Evolutionary conservation across 1,140 invertebrate genomes (phyloP).

Genomic region (Sycobia sp.): DNA sequence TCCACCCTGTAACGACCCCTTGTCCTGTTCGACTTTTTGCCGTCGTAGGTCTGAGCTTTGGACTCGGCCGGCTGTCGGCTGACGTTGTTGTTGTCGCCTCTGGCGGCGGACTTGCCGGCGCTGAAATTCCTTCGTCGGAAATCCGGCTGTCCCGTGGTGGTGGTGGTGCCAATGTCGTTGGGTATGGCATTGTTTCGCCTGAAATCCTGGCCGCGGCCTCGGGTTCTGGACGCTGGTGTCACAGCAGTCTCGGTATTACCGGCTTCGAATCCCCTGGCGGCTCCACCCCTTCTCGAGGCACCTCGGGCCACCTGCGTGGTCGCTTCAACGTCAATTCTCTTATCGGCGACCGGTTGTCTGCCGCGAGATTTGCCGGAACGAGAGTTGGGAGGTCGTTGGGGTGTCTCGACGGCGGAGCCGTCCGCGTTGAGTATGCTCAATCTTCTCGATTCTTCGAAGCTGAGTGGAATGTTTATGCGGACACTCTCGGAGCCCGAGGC

Average conservation of each 20-base stretch:
- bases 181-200: background rate
- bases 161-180: background rate
- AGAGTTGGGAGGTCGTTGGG: background rate
- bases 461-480: constrained; percentile 13
- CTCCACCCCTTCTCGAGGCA: background rate
- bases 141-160: background rate
- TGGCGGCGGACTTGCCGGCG: too few relatives aligned
- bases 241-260: background rate
- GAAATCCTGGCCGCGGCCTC: background rate
- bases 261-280: too few relatives aligned
- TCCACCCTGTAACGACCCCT: constrained; percentile 12
- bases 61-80: too few relatives aligned
- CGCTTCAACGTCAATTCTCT: background rate
- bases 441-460: constrained; percentile 1
- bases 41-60: background rate
- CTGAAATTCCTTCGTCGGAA: background rate
- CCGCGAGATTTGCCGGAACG: background rate
- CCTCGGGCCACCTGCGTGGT: background rate
- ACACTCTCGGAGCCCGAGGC: constrained; percentile 17
- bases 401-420: background rate
- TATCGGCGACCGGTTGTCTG: constrained; percentile 16
- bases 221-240: too few relatives aligned
- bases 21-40: background rate
- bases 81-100: too few relatives aligned
- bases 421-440: background rate